These are phyloP conservation scores for Epinephelus fuscoguttatus DNA, from an alignment of 2,113 vertebrate genomes.

Conservation along the genomic window DNA sequence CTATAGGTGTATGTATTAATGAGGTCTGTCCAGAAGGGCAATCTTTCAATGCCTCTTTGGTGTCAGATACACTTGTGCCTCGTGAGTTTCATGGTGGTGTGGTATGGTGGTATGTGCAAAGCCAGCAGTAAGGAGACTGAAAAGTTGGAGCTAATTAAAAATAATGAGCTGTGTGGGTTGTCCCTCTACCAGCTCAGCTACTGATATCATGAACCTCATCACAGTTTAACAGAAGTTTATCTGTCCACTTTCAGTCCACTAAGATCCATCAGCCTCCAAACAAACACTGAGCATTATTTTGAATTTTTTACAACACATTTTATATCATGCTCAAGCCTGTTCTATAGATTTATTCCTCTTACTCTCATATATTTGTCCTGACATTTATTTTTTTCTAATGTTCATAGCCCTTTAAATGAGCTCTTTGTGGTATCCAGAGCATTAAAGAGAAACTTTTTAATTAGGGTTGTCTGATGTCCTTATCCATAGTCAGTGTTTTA, in stretches of 20 bases:
- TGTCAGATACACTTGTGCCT: not conserved
- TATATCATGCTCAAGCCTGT: not conserved
- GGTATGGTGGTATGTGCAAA: not conserved
- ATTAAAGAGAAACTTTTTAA: no score
- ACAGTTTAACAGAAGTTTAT: not conserved
- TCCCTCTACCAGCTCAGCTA: not conserved
- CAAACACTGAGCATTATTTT: not conserved
- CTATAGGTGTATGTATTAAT: not conserved
- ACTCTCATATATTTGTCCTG: not conserved
- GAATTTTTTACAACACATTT: not conserved
- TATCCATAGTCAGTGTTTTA: no score
- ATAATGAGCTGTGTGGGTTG: not conserved
- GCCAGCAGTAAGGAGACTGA: not conserved
- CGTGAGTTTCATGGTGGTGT: not conserved
- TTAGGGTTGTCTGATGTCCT: no score
- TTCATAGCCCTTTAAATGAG: not conserved
- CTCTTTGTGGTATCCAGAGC: no score
- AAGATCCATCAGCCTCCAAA: not conserved
- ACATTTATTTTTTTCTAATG: not conserved
- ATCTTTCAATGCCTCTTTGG: not conserved
- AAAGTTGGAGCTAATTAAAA: not conserved
- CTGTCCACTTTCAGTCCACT: not conserved
- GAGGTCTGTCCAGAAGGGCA: not conserved
- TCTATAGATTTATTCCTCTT: not conserved
- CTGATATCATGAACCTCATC: not conserved